A percentile compares a stretch with the other conserved stretches of the same genome.
Conservation (phyloP, 2,797 vertebrate species). For the Dicrostonyx torquatus region DNA sequence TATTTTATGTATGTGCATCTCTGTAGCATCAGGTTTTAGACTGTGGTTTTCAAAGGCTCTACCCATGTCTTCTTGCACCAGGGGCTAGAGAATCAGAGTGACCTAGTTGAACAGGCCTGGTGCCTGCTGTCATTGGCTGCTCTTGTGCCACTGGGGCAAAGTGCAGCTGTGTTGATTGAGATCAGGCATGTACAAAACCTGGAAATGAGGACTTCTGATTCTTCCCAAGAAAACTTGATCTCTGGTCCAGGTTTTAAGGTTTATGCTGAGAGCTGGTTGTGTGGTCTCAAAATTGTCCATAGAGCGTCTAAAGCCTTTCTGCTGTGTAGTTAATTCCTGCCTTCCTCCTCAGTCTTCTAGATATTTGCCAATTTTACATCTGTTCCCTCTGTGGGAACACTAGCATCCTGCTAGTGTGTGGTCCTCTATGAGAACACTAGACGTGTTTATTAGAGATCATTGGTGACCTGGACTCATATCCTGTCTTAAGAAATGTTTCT, state of each 20-base stretch:
- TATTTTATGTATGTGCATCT: neutral
- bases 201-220: neutral
- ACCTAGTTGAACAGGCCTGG: no score
- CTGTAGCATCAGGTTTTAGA: neutral
- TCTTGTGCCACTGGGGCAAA: accelerated
- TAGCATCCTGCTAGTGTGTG: no score
- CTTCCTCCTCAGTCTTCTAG: neutral
- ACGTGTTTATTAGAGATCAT: neutral
- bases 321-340: neutral
- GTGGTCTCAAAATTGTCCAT: neutral
- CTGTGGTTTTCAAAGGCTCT: no score
- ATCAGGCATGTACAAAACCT: neutral
- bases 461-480: neutral
- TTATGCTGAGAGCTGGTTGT: neutral
- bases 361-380: constrained; percentile 36
- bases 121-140: neutral
- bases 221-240: neutral
- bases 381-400: neutral
- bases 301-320: neutral
- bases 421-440: no score
- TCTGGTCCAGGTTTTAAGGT: neutral
- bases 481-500: neutral
- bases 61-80: no score
- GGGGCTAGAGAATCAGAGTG: neutral
- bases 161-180: no score